Conservation (phyloP, 2,888 invertebrate genomes). For the Tricholauxania praeusta region DNA sequence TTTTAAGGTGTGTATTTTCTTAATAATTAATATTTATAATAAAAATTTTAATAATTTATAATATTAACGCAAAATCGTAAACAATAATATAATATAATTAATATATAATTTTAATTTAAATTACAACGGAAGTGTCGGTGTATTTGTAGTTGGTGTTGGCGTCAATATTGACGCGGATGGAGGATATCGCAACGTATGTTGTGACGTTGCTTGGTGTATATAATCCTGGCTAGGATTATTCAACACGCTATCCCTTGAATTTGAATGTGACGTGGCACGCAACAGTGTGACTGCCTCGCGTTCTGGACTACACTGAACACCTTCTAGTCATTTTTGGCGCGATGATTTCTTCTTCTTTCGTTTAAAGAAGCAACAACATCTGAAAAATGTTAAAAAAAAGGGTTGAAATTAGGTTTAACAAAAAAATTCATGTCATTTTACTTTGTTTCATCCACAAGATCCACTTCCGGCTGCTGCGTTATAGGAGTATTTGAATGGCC, state of each 20-base stretch:
- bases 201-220: conserved; percentile 69
- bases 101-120: conserved; percentile 54
- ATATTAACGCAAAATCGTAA: conserved; percentile 22
- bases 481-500: conserved; percentile 98
- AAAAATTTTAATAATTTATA: conserved; percentile 52
- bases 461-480: conserved; percentile 93
- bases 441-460: conserved; percentile 98
- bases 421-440: conserved; percentile 71
- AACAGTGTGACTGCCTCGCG: conserved; percentile 74
- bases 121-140: conserved; percentile 70
- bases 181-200: conserved; percentile 70
- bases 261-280: conserved; percentile 75
- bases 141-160: conserved; percentile 70
- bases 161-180: conserved; percentile 69
- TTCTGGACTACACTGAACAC: conserved; percentile 75
- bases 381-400: conserved; percentile 68
- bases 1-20: conserved; percentile 32
- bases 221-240: conserved; percentile 72
- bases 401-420: conserved; percentile 27
- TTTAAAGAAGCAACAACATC: conserved; percentile 99
- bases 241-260: conserved; percentile 72
- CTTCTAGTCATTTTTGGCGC: conserved; percentile 89
- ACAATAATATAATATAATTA: conserved; percentile 44
- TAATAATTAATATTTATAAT: conserved; percentile 29
- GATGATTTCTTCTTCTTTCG: conserved; percentile 98